Evolutionary conservation across 2,113 vertebrate genomes (phyloP).

Genomic region (Callocephalon fimbriatum): DNA sequence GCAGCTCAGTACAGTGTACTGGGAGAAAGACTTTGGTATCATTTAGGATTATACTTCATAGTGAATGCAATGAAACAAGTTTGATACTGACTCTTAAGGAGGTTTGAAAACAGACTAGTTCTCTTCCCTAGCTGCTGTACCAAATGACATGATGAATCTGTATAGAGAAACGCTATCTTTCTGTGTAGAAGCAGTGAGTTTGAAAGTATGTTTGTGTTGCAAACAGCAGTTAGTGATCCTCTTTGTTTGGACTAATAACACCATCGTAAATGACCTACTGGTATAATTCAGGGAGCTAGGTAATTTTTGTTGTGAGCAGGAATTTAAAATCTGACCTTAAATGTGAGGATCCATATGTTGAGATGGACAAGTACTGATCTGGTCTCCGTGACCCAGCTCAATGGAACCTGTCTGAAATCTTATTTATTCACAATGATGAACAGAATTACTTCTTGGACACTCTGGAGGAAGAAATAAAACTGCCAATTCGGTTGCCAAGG

Average conservation of each 20-base stretch:
- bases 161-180: not conserved
- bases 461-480: not conserved
- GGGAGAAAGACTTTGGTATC: not conserved
- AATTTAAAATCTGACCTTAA: not conserved
- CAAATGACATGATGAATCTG: not conserved
- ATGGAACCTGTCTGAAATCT: constrained; percentile 2
- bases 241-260: not conserved
- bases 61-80: not conserved
- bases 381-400: not conserved
- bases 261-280: not conserved
- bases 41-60: not conserved
- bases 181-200: not conserved
- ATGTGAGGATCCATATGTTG: not conserved
- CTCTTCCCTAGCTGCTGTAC: not conserved
- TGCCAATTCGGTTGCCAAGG: not conserved
- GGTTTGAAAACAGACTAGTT: not conserved
- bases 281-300: not conserved
- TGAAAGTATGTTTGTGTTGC: not conserved
- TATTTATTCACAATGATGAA: not conserved
- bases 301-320: not conserved
- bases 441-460: not conserved
- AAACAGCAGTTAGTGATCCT: not conserved
- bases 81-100: not conserved
- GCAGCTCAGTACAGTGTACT: not conserved
- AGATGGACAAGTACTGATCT: not conserved